These are phyloP conservation scores for Aphis craccivora DNA, from an alignment of 1,140 invertebrate genomes.

Conservation along the genomic window DNA sequence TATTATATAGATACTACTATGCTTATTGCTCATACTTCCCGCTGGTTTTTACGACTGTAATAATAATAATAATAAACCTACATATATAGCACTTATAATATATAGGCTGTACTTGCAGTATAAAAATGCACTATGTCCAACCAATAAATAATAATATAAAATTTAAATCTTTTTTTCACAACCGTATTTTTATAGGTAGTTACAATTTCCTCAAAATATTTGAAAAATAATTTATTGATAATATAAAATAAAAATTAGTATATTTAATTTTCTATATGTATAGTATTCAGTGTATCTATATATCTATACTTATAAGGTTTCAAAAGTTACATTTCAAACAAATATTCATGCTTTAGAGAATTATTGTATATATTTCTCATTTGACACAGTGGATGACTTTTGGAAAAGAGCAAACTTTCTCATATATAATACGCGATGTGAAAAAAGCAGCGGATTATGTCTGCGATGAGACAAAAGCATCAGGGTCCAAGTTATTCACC, in stretches of 20 bases:
- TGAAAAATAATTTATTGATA: no score
- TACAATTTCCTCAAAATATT: background rate
- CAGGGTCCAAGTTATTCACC: background rate
- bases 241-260: background rate
- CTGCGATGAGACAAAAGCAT: conserved; percentile 15
- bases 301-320: background rate
- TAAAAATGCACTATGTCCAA: background rate
- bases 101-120: background rate
- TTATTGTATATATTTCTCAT: background rate
- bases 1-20: background rate
- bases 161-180: no score
- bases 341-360: background rate
- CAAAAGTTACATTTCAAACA: background rate
- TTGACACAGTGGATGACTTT: background rate
- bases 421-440: background rate
- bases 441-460: background rate
- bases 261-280: background rate
- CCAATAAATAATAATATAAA: no score
- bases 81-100: background rate
- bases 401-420: background rate
- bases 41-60: background rate
- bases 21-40: background rate
- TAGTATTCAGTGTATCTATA: background rate
- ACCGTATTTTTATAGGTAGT: no score
- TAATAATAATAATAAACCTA: background rate